Conservation (phyloP, 2,888 invertebrate species). For the Plagiodera versicolora region DNA sequence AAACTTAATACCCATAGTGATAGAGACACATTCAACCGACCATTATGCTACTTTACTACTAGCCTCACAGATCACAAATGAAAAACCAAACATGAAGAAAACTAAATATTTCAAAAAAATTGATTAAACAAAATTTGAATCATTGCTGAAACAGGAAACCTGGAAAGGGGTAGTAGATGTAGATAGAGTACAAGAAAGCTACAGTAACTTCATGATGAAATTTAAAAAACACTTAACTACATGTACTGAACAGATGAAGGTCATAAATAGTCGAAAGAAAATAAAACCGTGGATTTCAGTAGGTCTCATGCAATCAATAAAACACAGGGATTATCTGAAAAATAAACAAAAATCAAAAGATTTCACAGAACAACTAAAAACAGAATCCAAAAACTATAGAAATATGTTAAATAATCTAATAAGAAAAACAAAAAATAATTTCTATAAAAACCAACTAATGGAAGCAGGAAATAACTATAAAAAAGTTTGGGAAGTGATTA, state of each 20-base stretch:
- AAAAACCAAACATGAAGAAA: background rate
- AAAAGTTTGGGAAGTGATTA: background rate
- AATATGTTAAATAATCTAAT: background rate
- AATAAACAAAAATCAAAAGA: no score
- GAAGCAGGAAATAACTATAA: constrained; percentile 1
- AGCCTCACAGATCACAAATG: background rate
- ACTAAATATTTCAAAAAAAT: background rate
- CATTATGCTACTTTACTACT: background rate
- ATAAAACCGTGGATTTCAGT: no score
- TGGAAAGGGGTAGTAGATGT: background rate
- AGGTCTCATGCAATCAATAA: no score
- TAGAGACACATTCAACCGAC: no score
- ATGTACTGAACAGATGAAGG: background rate
- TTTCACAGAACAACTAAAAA: background rate
- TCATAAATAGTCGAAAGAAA: background rate
- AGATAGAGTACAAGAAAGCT: background rate
- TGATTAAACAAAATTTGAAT: background rate
- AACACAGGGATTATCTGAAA: no score
- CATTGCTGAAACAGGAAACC: background rate
- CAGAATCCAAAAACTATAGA: background rate
- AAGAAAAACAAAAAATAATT: background rate
- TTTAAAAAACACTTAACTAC: background rate
- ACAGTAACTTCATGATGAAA: background rate
- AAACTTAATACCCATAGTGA: background rate
- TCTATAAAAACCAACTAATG: background rate